Base-by-base conservation (phyloP, 2,888 invertebrate species). In the Tipula confusa region DNA sequence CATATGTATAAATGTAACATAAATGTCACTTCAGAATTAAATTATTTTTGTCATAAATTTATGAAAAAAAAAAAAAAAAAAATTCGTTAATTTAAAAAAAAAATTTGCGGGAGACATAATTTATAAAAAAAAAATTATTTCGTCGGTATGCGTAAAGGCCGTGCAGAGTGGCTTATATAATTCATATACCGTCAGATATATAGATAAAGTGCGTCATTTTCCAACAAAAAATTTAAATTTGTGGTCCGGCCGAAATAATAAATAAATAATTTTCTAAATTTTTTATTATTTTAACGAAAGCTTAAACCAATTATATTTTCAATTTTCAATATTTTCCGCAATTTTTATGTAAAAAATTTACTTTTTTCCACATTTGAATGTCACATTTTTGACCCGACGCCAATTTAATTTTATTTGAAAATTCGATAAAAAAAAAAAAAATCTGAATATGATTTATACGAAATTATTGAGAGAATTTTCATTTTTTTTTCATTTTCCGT, bases 381-480 rank as follows among this genome's bases (percentile, higher is more conserved):
- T 80, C 80, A 15, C 80, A 80, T 80, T 80, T 80, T 80, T 80
- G 80, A 80, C 1, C 80, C 15, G 80, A 7, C n/a, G 80, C 80
- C 80, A 80, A 80, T 9, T 29, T 29, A 5, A 24, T 43, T n/a
- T 43, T 43, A 43, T 43, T 43, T 64, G 6, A 48, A 48, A 64
- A 64, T 64, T 64, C 64, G 24, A 64, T 64, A 64, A 18, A 64
- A 64, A 64, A 64, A 24, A 24, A 64, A 24, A 64, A 9, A 64
- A 24, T 9, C 24, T 24, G 18, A 64, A 64, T 64, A 64, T 64
- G 64, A 64, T 64, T 64, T 64, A 64, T 24, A 64, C 18, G 18
- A 24, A 64, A 64, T 64, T 64, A 64, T 64, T 9, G 64, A 64
- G 64, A 64, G 64, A 64, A 64, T 11, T 24, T 64, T 5, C 7